Base-by-base conservation (phyloP, 1,140 invertebrate species). In the Polyergus mexicanus region DNA sequence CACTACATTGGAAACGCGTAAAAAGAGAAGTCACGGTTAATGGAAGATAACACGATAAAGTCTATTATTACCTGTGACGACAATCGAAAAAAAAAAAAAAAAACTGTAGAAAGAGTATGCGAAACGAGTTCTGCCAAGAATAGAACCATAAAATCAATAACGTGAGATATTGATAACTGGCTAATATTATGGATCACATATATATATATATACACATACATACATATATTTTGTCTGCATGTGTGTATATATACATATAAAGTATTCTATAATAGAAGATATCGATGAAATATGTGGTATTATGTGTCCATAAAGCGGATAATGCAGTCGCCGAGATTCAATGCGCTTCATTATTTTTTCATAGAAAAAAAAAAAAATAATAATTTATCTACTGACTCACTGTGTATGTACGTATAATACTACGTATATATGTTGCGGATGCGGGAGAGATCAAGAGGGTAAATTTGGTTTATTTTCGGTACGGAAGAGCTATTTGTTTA, bases 111-210 rank as follows among this genome's bases (percentile, higher is more conserved):
- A 56, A 44, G 25, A 68, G 22, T 80, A 80, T 25, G 68, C 13
- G 25, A 6, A 22, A 72, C 28, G 35, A 35, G 25, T 72, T 58
- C 38, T 32, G 28, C 19, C 56, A 32, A 54, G 19, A 16, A 72
- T 44, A 25, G 2, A 11, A n/a, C 3, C 13, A 13, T 28, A 60
- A 74, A 83, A 81, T 81, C 54, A 35, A 72, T 83, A 83, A 3
- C n/a, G 16, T 41, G 19, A 71, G 25, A 5, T 71, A 58, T 81
- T 16, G 51, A 71, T 44, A 41, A 68, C 19, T 32, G 22, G 22
- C 54, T 69, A 80, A 38, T 66, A 68, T 5, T 32, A 56, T 10
- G n/a, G 25, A 25, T 51, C 1, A 35, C 16, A 25, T 35, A 22
- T 10, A 22, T 6, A 16, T 35, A 35, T 2, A 16, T 16, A 47